These are phyloP conservation scores for Homarus gammarus DNA, from an alignment of 2,888 invertebrate species.

Conservation along the genomic window DNA sequence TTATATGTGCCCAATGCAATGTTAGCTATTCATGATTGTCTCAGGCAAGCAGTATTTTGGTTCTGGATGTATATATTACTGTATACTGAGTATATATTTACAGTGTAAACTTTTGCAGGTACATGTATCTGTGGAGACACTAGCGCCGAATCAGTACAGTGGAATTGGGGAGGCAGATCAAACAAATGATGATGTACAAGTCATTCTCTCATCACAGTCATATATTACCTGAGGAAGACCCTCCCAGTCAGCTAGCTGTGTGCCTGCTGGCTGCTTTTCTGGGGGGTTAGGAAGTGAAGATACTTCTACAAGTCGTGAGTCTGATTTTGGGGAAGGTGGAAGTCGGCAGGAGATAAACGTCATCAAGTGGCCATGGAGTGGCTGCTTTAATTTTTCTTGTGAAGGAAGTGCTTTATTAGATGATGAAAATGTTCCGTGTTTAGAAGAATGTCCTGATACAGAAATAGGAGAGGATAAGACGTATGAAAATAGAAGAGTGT, in stretches of 20 bases:
- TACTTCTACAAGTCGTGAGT: conserved; percentile 12
- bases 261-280: conserved; percentile 56
- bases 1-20: too few relatives aligned
- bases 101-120: conserved; percentile 42
- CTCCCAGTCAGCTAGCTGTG: conserved; percentile 57
- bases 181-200: conserved; percentile 67
- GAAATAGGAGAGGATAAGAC: background rate
- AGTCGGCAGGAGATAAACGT: conserved; percentile 6
- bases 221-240: conserved; percentile 72
- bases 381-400: conserved; percentile 55
- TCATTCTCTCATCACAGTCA: conserved; percentile 65
- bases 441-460: conserved; percentile 39
- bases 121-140: conserved; percentile 70
- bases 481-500: conserved; percentile 15
- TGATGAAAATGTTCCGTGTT: conserved; percentile 61
- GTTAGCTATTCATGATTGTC: too few relatives aligned
- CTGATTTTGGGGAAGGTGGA: conserved; percentile 20
- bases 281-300: conserved; percentile 44
- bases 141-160: conserved; percentile 70
- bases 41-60: too few relatives aligned
- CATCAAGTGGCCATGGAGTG: conserved; percentile 49
- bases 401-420: conserved; percentile 58
- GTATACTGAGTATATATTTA: too few relatives aligned
- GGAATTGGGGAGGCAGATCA: conserved; percentile 62
- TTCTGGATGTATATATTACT: too few relatives aligned